A percentile compares a stretch with the other conserved stretches of the same genome.
Conservation (phyloP, 2,888 invertebrate species). For the Tenthredo distinguenda region DNA sequence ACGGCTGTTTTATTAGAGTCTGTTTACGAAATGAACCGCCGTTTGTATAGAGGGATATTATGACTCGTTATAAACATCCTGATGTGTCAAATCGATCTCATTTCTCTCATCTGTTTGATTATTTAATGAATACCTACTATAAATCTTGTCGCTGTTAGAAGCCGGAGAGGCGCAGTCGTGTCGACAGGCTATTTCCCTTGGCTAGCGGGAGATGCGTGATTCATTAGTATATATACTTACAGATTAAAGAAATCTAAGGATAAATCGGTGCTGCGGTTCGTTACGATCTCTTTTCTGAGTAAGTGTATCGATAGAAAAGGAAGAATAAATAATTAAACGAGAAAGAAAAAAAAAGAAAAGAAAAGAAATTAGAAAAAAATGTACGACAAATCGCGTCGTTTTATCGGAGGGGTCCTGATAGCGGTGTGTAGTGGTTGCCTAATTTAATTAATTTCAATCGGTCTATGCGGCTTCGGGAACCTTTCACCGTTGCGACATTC, state of each 20-base stretch:
- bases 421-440: conserved; percentile 38
- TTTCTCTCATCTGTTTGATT: conserved; percentile 10
- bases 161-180: not conserved
- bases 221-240: not conserved
- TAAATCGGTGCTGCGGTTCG: not conserved
- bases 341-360: not conserved
- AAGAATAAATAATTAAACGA: not conserved
- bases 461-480: conserved; percentile 54
- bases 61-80: conserved; percentile 1
- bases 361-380: not conserved
- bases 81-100: conserved; percentile 27
- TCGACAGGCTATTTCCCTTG: conserved; percentile 19
- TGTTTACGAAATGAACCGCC: not conserved
- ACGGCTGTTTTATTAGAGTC: not conserved
- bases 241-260: conserved; percentile 5
- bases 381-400: not conserved
- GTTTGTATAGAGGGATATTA: not conserved
- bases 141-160: not conserved
- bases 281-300: no score
- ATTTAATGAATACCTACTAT: not conserved
- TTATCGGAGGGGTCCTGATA: conserved; percentile 17
- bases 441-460: conserved; percentile 63
- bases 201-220: not conserved
- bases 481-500: conserved; percentile 73
- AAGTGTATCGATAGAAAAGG: not conserved